Percentiles rank a stretch among this genome's conserved stretches.
Conservation (phyloP, 2,797 vertebrate genomes). For the Oreortyx pictus region DNA sequence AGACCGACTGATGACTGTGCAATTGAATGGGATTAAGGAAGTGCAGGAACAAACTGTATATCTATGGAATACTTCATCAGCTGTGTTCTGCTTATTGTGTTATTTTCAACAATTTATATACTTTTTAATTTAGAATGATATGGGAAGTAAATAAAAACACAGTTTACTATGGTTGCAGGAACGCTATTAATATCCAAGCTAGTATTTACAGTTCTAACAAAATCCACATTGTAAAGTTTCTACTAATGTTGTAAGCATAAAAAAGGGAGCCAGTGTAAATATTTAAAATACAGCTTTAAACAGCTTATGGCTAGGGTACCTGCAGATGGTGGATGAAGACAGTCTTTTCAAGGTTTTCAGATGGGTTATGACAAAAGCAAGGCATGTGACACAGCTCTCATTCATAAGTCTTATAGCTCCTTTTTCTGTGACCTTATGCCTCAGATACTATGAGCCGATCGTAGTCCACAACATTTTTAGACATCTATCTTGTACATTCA, state of each 20-base stretch:
- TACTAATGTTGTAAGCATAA: conserved; percentile 6
- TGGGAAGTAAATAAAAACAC: conserved; percentile 4
- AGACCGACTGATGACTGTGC: neutral
- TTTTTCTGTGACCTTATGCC: neutral
- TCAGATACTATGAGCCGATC: neutral
- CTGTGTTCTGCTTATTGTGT: neutral
- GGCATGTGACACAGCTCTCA: neutral
- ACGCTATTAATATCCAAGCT: conserved; percentile 43
- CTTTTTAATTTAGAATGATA: conserved; percentile 46
- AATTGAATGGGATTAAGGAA: neutral
- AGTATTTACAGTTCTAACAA: conserved; percentile 53
- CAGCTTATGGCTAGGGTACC: neutral
- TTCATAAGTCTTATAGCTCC: neutral
- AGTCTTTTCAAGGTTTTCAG: neutral
- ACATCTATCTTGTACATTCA: neutral
- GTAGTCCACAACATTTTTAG: neutral
- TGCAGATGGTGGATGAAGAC: neutral
- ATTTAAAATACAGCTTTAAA: conserved; percentile 30
- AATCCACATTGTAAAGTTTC: neutral
- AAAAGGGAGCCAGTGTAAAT: conserved; percentile 27
- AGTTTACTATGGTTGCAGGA: conserved; percentile 21
- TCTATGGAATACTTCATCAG: neutral
- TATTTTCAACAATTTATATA: neutral
- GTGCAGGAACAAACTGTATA: neutral
- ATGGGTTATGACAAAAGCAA: neutral